A percentile compares a stretch with the other conserved stretches of the same genome.
Conservation (phyloP, 2,797 vertebrate genomes). For the Dryobates pubescens region DNA sequence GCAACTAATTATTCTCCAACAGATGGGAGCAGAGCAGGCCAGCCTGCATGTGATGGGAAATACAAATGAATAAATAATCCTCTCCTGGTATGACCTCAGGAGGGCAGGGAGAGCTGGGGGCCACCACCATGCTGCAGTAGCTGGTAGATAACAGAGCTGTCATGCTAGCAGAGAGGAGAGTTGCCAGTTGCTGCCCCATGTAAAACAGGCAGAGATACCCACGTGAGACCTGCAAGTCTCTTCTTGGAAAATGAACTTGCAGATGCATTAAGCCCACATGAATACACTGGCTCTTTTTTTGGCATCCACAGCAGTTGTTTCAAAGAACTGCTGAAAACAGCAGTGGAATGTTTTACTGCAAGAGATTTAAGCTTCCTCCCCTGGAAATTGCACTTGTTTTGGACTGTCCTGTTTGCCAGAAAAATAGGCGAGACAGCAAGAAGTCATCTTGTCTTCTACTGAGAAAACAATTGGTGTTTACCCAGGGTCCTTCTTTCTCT, state of each 20-base stretch:
- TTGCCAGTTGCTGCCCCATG: neutral
- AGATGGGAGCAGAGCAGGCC: neutral
- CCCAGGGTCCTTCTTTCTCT: neutral
- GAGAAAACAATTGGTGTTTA: conserved; percentile 27
- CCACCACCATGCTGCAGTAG: neutral
- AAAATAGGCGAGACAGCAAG: conserved; percentile 30
- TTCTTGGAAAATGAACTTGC: conserved; percentile 34
- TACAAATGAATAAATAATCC: neutral
- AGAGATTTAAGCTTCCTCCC: conserved; percentile 60
- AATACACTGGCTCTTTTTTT: conserved; percentile 37
- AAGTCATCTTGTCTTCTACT: conserved; percentile 33
- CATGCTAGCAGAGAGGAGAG: neutral
- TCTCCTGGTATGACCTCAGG: neutral
- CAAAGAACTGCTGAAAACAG: conserved; percentile 71
- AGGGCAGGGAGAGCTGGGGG: neutral
- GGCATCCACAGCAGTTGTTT: conserved; percentile 19
- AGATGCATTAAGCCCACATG: conserved; percentile 33
- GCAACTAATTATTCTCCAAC: conserved; percentile 31
- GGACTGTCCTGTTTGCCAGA: conserved; percentile 38
- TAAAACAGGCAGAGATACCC: neutral
- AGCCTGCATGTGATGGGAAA: neutral
- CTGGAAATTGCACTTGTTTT: conserved; percentile 72
- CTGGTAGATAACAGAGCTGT: neutral
- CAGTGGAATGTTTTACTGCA: conserved; percentile 72
- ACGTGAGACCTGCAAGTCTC: neutral